Percentiles rank a stretch among this genome's conserved stretches.
These are phyloP conservation scores for Oncorhynchus keta DNA, from an alignment of 2,113 vertebrate genomes.

Conservation along the genomic window DNA sequence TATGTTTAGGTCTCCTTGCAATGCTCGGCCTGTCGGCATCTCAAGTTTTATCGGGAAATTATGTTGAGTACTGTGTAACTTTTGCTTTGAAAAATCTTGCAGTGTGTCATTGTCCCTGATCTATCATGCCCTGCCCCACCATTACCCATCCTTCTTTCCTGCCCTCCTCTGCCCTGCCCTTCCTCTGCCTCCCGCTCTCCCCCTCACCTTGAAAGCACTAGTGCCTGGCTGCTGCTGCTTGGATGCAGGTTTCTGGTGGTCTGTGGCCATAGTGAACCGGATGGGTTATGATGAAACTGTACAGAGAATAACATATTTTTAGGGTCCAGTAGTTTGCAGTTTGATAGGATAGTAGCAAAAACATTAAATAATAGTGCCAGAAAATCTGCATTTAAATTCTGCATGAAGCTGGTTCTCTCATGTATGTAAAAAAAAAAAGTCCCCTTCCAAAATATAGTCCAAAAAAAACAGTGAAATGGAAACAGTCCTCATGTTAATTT, in stretches of 20 bases:
- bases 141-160: constrained; percentile 89
- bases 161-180: background rate
- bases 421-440: background rate
- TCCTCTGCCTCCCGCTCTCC: constrained; percentile 63
- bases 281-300: constrained; percentile 60
- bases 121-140: constrained; percentile 81
- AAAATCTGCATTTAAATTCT: background rate
- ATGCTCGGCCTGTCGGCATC: background rate
- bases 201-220: constrained; percentile 82
- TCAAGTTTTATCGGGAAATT: background rate
- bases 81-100: background rate
- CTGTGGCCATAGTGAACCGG: constrained; percentile 87
- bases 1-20: too few species aligned
- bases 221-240: constrained; percentile 85
- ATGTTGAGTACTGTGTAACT: constrained; percentile 72
- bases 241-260: constrained; percentile 87
- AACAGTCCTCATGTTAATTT: background rate
- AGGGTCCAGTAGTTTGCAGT: background rate
- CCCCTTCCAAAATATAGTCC: background rate
- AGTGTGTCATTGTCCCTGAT: background rate
- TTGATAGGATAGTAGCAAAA: background rate
- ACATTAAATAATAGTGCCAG: background rate
- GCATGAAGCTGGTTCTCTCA: background rate
- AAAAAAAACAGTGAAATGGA: background rate
- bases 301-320: constrained; percentile 10